These are phyloP conservation scores for Euphonia xanthogaster DNA, from an alignment of 2,797 vertebrate species.

Conservation along the genomic window DNA sequence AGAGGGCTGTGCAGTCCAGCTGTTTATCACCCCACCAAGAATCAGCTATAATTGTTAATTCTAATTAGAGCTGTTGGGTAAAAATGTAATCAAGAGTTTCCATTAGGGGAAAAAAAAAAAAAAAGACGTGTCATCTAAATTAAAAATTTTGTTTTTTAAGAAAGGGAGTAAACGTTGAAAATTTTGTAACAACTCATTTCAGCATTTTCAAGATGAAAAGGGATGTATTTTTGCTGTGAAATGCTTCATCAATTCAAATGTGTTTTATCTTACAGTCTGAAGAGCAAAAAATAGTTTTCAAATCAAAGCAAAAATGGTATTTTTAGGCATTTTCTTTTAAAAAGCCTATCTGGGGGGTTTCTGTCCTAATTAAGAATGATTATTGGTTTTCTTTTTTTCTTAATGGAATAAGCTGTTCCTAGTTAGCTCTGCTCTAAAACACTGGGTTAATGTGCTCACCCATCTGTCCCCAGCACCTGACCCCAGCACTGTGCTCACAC, in stretches of 20 bases:
- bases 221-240: background rate
- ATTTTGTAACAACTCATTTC: constrained; percentile 12
- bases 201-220: constrained; percentile 14
- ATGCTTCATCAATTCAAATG: constrained; percentile 3
- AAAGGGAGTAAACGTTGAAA: background rate
- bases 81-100: constrained; percentile 13
- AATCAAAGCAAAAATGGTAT: constrained; percentile 14
- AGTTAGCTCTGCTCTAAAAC: background rate
- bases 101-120: background rate
- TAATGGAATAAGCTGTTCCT: background rate
- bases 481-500: background rate
- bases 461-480: background rate
- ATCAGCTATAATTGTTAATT: background rate
- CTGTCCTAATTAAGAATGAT: constrained; percentile 10
- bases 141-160: background rate
- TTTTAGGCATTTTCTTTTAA: constrained; percentile 12
- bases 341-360: background rate
- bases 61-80: background rate
- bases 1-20: background rate
- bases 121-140: background rate
- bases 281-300: constrained; percentile 22
- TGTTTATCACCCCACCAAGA: background rate
- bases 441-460: background rate
- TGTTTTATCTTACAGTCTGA: constrained; percentile 23
- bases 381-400: background rate